A percentile compares a stretch with the other conserved stretches of the same genome.
phyloP scores from a whole-genome alignment of 1,140 invertebrate species.

The Sipha flava region DNA sequence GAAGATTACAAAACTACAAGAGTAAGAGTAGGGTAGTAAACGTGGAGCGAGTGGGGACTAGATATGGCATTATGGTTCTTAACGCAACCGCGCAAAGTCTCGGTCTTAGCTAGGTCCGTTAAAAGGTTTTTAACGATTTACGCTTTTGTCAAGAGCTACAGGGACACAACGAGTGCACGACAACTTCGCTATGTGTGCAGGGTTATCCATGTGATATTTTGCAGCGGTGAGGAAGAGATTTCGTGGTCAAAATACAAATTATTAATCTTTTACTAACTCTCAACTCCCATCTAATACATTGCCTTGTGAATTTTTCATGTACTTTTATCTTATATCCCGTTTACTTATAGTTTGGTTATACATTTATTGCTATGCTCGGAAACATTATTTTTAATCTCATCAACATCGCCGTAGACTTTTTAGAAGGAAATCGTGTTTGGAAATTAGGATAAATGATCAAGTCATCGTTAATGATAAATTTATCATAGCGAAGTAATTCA shows the following conservation, averaged over 20 bases:
- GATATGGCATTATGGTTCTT: background rate
- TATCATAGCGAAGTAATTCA: no score
- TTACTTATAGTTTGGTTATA: background rate
- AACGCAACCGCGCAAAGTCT: background rate
- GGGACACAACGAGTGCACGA: background rate
- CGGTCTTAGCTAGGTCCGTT: background rate
- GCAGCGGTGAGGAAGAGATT: background rate
- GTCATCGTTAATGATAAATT: no score
- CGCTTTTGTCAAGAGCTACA: background rate
- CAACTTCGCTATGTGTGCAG: no score
- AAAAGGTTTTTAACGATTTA: slow-evolving; percentile 18
- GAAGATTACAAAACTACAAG: background rate
- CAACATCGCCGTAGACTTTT: no score
- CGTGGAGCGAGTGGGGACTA: no score
- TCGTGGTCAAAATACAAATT: background rate
- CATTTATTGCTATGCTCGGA: no score
- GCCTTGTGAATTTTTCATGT: slow-evolving; percentile 1
- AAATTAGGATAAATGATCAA: no score
- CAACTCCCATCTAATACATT: background rate
- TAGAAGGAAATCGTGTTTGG: no score
- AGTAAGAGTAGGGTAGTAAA: no score
- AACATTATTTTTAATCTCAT: no score
- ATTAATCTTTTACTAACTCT: background rate
- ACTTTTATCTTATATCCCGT: background rate
- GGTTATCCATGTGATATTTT: no score